These are phyloP conservation scores for Manduca sexta DNA, from an alignment of 1,140 invertebrate genomes.

Conservation along the genomic window DNA sequence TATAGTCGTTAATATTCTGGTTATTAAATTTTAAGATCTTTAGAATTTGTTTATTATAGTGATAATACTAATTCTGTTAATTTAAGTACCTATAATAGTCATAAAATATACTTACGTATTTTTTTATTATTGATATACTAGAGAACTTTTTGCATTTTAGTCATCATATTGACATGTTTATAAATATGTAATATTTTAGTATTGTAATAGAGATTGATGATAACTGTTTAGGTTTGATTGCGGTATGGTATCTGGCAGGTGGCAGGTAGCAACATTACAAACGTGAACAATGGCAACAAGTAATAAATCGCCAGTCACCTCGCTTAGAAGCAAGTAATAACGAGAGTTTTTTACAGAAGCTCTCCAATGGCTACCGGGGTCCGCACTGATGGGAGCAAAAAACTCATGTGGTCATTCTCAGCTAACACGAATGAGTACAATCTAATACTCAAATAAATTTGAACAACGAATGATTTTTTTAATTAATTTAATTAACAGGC, in stretches of 20 bases:
- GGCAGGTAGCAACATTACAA: too few relatives aligned
- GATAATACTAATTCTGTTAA: not conserved
- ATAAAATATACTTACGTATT: too few relatives aligned
- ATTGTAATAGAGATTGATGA: too few relatives aligned
- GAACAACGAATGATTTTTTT: too few relatives aligned
- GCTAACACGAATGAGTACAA: slow-evolving; percentile 22
- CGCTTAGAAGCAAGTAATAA: slow-evolving; percentile 34
- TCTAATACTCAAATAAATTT: too few relatives aligned
- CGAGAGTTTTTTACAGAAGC: slow-evolving; percentile 41
- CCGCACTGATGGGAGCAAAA: slow-evolving; percentile 42
- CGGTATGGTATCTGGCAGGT: too few relatives aligned
- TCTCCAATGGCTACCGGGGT: slow-evolving; percentile 40
- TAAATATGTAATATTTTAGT: too few relatives aligned
- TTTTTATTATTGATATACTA: too few relatives aligned
- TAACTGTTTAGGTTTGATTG: too few relatives aligned
- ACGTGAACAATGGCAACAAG: not conserved
- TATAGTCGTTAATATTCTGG: slow-evolving; percentile 46
- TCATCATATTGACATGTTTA: too few relatives aligned
- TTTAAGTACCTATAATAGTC: not conserved
- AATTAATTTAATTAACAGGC: too few relatives aligned
- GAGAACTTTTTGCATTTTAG: too few relatives aligned
- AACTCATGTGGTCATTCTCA: slow-evolving; percentile 36
- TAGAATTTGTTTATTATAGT: not conserved
- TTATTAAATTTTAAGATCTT: slow-evolving; percentile 45
- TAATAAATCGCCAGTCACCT: slow-evolving; percentile 43